A percentile compares a stretch with the other conserved stretches of the same genome.
These are phyloP conservation scores for Catocala sponsa DNA, from an alignment of 2,888 invertebrate genomes.

Conservation along the genomic window DNA sequence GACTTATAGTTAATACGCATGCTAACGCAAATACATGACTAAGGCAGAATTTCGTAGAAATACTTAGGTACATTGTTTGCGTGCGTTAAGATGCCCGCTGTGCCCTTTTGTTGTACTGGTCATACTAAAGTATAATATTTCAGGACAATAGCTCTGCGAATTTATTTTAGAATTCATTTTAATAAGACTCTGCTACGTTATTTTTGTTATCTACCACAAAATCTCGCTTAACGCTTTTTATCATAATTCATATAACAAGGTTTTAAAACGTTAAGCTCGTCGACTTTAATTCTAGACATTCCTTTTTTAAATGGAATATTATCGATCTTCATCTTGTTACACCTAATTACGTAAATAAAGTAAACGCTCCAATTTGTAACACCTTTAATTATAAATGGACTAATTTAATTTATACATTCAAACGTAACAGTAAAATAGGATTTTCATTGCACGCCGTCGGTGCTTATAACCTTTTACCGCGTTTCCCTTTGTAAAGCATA, in stretches of 20 bases:
- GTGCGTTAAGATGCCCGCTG: conserved; percentile 20
- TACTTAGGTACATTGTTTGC: conserved; percentile 15
- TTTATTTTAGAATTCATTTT: conserved; percentile 31
- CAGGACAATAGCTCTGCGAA: conserved; percentile 4
- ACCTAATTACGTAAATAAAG: conserved; percentile 1
- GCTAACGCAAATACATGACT: conserved; percentile 23
- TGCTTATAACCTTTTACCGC: conserved; percentile 60
- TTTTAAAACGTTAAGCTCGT: no score
- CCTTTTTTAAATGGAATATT: no score
- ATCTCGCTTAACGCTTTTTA: no score
- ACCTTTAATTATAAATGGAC: conserved; percentile 22
- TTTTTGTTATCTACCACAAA: no score
- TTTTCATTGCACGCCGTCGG: conserved; percentile 48
- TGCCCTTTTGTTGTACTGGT: conserved; percentile 16
- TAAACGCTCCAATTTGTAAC: conserved; percentile 14
- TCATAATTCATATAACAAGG: no score
- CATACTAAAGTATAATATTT: no score
- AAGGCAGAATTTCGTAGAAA: conserved; percentile 9
- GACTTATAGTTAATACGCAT: conserved; percentile 15
- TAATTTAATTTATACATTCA: conserved; percentile 28
- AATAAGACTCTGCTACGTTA: no score
- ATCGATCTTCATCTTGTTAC: conserved; percentile 6
- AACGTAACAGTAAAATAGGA: conserved; percentile 41
- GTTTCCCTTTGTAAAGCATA: conserved; percentile 38
- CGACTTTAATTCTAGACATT: no score